A percentile compares a stretch with the other conserved stretches of the same genome.
Conservation (phyloP, 2,888 invertebrate species). For the Drosophila tripunctata region DNA sequence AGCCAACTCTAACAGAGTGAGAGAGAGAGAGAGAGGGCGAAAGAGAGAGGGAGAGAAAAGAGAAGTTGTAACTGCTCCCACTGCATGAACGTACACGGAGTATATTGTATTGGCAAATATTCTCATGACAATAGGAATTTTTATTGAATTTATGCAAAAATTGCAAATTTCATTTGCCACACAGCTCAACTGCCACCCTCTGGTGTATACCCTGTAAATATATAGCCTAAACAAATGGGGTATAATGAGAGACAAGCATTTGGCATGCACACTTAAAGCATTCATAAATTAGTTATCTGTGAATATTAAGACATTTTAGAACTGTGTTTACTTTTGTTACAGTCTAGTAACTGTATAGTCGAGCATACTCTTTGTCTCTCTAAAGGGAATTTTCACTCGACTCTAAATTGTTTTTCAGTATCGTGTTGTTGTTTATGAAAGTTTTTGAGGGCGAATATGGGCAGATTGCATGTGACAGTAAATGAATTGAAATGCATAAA, state of each 20-base stretch:
- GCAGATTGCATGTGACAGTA: constrained; percentile 37
- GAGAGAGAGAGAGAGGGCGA: not conserved
- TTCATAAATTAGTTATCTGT: not conserved
- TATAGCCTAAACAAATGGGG: not conserved
- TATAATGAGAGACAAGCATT: no score
- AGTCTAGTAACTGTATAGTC: not conserved
- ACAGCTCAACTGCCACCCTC: constrained; percentile 23
- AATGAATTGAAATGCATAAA: constrained; percentile 37
- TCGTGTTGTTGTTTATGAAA: constrained; percentile 30
- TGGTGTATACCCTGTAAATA: not conserved
- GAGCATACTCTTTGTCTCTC: not conserved
- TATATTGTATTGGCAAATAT: constrained; percentile 76
- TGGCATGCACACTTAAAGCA: no score
- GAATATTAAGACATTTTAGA: no score
- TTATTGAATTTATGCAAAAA: constrained; percentile 80
- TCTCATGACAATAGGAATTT: constrained; percentile 78
- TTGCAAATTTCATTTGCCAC: constrained; percentile 73
- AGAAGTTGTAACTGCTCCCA: not conserved
- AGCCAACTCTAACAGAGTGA: not conserved
- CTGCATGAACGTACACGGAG: constrained; percentile 12
- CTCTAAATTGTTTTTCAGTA: constrained; percentile 16
- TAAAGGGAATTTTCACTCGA: not conserved
- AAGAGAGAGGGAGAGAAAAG: not conserved
- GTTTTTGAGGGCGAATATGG: constrained; percentile 26
- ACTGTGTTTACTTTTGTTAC: not conserved